Base-by-base conservation (phyloP, 2,888 invertebrate species). In the Eupsilia transversa region DNA sequence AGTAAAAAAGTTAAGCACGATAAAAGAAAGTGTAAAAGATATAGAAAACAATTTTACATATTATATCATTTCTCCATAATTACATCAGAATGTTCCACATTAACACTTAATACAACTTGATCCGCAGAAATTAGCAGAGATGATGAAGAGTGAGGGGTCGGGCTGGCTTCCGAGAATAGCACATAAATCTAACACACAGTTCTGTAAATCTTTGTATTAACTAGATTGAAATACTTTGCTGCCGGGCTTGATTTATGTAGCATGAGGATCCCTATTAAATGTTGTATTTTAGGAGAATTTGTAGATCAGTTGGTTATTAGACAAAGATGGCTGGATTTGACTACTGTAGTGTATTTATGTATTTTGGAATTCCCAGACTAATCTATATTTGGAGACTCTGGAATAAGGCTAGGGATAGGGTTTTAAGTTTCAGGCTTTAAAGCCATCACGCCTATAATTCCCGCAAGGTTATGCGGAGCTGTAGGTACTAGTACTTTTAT, bases 171-270 rank as follows among this genome's bases (percentile, higher is more conserved):
- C 23, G 14, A 79, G 83, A 76, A 79, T 30, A 30, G 23, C 33
- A 17, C 46, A 59, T 83, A 65, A 74, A 80, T 83, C 61, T 63
- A 30, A 54, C 27, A 30, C 17, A 41, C 27, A 23, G 23, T n/a
- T 60, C n/a, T 63, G 38, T 77, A 69, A 74, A 83, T 83, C 83
- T 68, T 71, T 38, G 72, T 56, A 72, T 33, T 74, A 80, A 80
- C 60, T 65, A 61, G 60, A 77, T 72, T 63, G 20, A 67, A 68
- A 70, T 72, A 67, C 66, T 78, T 63, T 27, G 57, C 66, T 41
- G 57, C 27, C 60, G n/a, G 38, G 52, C 54, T 0, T 59, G 57
- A 80, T 80, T 80, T 70, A 77, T 67, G 30, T 0, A n/a, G 52
- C 60, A 27, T 30, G 12, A 49, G 17, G 23, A 65, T 65, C 65